Evolutionary conservation across 2,888 invertebrate genomes (phyloP), one percentile per base, ranked within the genome.

Genomic region (Ormyrus thymus): DNA sequence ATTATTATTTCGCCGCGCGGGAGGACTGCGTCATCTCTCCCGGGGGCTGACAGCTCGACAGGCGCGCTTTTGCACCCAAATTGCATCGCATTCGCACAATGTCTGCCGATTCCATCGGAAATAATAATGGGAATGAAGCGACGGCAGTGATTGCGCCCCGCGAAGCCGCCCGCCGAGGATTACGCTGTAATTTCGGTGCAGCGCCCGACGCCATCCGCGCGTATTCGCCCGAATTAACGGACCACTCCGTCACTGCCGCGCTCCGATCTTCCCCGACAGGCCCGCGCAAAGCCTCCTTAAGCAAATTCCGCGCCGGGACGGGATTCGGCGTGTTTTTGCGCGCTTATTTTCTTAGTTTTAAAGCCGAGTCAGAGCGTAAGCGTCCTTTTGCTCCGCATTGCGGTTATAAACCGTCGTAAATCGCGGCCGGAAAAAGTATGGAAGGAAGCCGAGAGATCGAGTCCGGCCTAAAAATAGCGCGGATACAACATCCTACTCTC

Each of bases 1-100:
- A 71, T 77, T 77, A 77, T 72, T 77, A 72, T 72, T 77, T 77
- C 46, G 11, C 70, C 29, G 62, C 8, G 29, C 58, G 62, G 55
- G 55, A 13, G 53, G 58, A 29, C 7, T 62, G 73, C 78, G 68
- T 78, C 78, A 78, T 62, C 73, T 73, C 68, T 61, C 59, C 29
- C 50, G 3, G 15, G 62, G 10, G 43, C 8, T 76, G 79, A 78
- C 78, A 78, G 78, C 56, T 68, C 64, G 79, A 79, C 79, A 75
- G 78, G 3, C 59, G 76, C 55, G 70, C 29, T 29, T 29, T 29
- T 29, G 29, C 55, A 72, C 62, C 64, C 78, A 81, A 81, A 81
- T 81, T 81, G 78, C 78, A 78, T 81, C 76, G 72, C 66, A 81
- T 68, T 81, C 81, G 72, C 78, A 76, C 75, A 78, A 78, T 78